Evolutionary conservation across 2,888 invertebrate genomes (phyloP).

Genomic region (Aphidoletes aphidimyza): DNA sequence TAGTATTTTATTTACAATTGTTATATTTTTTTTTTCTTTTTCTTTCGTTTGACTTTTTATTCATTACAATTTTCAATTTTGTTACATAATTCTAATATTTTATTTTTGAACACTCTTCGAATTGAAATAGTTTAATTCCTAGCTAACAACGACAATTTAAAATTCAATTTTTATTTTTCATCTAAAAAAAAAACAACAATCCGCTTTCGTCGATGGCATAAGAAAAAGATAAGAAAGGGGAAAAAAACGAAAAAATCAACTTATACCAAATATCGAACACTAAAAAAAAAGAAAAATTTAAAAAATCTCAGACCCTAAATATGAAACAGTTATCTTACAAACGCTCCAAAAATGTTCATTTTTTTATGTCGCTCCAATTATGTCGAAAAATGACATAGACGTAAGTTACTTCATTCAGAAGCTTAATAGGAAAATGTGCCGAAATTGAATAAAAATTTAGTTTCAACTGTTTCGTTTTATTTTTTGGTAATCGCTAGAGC

Average conservation of each 20-base stretch:
- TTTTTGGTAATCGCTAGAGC: no score
- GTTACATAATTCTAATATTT: neutral
- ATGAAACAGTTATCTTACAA: no score
- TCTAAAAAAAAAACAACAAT: neutral
- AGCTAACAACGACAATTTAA: slow-evolving; percentile 3
- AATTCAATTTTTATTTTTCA: neutral
- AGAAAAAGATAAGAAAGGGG: no score
- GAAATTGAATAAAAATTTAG: neutral
- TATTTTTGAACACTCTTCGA: neutral
- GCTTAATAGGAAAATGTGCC: neutral
- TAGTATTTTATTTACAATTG: no score
- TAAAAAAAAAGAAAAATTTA: neutral
- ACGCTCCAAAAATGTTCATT: neutral
- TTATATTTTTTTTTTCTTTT: no score
- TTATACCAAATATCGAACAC: neutral
- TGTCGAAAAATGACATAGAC: neutral
- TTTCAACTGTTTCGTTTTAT: neutral
- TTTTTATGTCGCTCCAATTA: neutral
- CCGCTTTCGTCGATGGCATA: no score
- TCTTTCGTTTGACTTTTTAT: neutral
- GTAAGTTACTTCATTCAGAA: neutral
- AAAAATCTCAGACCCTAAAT: no score
- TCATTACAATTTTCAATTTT: neutral
- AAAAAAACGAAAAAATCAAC: neutral
- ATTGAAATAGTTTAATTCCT: neutral